Conservation (phyloP, 2,113 vertebrate genomes). For the human (Homo sapiens) region GRCh38 chr18:58530501-58531000, state of each 20-base stretch:
- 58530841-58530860: background rate
- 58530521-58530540: background rate
- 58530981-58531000: background rate
- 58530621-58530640: accelerated
- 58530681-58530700: background rate
- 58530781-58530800: no score
- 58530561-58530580: background rate
- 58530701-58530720: background rate
- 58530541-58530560: accelerated
- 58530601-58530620: background rate
- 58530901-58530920: background rate
- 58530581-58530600: background rate
- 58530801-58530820: no score
- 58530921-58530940: background rate
- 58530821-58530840: background rate
- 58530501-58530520: background rate
- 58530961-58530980: background rate
- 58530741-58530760: background rate
- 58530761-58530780: background rate
- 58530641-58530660: background rate
- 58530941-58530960: background rate
- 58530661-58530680: background rate
- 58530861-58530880: background rate
- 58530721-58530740: background rate
- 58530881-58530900: background rate